These are phyloP conservation scores for Cyaniris semiargus DNA, from an alignment of 2,888 invertebrate genomes.

Conservation along the genomic window DNA sequence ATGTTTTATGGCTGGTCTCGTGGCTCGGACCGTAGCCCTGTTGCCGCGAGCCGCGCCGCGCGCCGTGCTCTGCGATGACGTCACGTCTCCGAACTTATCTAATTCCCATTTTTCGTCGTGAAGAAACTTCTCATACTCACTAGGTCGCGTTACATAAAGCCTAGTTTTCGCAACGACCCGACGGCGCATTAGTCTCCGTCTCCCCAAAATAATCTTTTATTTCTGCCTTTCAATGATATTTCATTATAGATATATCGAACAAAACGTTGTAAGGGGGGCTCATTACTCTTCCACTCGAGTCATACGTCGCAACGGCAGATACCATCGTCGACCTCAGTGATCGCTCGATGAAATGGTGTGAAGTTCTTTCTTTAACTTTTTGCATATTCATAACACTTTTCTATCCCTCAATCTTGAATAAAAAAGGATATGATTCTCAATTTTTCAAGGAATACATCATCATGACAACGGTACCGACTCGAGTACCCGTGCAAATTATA, in stretches of 20 bases:
- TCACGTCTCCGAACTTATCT: constrained; percentile 19
- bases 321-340: neutral
- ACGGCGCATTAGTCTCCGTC: neutral
- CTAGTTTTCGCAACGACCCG: constrained; percentile 9
- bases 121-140: neutral
- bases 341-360: neutral
- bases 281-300: constrained; percentile 1
- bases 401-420: neutral
- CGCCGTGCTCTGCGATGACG: neutral
- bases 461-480: too few relatives aligned
- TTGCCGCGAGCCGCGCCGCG: neutral
- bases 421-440: neutral
- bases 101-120: constrained; percentile 21
- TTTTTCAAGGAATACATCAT: neutral
- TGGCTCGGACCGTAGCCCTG: too few relatives aligned
- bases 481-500: neutral
- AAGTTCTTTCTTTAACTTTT: neutral
- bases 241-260: constrained; percentile 1
- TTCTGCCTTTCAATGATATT: constrained; percentile 11
- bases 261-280: neutral
- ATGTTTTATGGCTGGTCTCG: too few relatives aligned
- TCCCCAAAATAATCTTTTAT: constrained; percentile 4
- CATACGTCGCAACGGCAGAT: neutral
- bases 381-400: constrained; percentile 11
- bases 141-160: constrained; percentile 19